phyloP scores from a whole-genome alignment of 2,113 vertebrate species.

The Colinus virginianus region DNA sequence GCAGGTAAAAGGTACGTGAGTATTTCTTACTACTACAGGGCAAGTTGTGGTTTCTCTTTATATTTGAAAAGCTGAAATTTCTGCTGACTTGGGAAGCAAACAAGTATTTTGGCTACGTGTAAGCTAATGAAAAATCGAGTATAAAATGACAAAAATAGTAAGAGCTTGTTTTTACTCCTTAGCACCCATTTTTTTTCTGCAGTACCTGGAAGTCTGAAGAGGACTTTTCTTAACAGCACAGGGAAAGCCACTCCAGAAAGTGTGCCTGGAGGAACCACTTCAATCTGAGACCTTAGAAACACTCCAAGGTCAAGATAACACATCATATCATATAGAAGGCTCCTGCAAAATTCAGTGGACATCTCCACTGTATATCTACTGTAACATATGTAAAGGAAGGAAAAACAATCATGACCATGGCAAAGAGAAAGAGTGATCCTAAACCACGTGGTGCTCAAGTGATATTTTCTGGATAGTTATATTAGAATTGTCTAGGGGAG shows the following conservation, averaged over 20 bases:
- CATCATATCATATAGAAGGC: background rate
- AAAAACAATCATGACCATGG: background rate
- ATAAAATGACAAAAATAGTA: background rate
- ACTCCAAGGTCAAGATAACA: background rate
- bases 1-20: background rate
- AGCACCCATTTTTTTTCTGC: background rate
- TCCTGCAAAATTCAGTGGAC: background rate
- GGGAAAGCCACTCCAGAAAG: background rate
- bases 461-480: slow-evolving; percentile 48
- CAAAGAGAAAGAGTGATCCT: background rate
- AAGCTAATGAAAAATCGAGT: background rate
- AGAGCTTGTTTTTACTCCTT: background rate
- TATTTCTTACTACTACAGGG: background rate
- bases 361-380: background rate
- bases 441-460: slow-evolving; percentile 29
- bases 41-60: background rate
- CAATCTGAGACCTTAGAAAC: background rate
- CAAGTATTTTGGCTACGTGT: background rate
- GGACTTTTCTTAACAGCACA: background rate
- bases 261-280: background rate
- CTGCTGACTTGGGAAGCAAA: background rate
- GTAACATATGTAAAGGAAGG: background rate
- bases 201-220: background rate
- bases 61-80: background rate
- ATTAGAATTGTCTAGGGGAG: slow-evolving; percentile 57